phyloP scores from a whole-genome alignment of 2,113 vertebrate species.

The Drymodes brunneopygia region DNA sequence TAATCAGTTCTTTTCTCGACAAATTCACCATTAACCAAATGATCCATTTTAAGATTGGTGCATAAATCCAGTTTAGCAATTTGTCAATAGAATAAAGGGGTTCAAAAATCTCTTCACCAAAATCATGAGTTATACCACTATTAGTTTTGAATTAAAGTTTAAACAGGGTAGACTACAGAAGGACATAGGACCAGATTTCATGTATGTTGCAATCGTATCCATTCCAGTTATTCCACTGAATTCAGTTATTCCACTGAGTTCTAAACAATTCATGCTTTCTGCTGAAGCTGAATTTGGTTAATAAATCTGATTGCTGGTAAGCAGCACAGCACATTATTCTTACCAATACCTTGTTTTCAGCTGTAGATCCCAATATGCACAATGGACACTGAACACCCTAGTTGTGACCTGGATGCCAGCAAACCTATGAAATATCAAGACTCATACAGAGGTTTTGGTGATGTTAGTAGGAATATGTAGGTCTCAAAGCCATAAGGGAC shows the following conservation, averaged over 20 bases:
- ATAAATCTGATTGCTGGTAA: neutral
- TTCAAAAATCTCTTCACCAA: neutral
- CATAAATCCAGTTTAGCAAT: neutral
- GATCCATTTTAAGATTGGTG: neutral
- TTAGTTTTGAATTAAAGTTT: conserved; percentile 20
- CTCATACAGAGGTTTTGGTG: neutral
- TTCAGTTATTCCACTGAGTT: neutral
- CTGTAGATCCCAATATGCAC: neutral
- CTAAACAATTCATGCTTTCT: neutral
- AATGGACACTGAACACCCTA: neutral
- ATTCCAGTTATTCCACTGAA: neutral
- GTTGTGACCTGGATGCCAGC: neutral
- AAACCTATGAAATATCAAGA: neutral
- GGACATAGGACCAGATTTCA: neutral
- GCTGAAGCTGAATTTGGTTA: neutral
- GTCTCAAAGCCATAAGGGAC: neutral
- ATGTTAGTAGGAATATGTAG: neutral
- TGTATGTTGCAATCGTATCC: neutral
- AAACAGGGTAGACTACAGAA: neutral
- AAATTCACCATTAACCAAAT: neutral
- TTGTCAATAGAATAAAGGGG: neutral
- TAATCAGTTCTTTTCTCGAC: neutral
- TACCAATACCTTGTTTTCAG: neutral
- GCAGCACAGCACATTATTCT: neutral
- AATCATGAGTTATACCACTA: neutral